A percentile compares a stretch with the other conserved stretches of the same genome.
Conservation (phyloP, 2,113 vertebrate species). For the Pholis gunnellus region DNA sequence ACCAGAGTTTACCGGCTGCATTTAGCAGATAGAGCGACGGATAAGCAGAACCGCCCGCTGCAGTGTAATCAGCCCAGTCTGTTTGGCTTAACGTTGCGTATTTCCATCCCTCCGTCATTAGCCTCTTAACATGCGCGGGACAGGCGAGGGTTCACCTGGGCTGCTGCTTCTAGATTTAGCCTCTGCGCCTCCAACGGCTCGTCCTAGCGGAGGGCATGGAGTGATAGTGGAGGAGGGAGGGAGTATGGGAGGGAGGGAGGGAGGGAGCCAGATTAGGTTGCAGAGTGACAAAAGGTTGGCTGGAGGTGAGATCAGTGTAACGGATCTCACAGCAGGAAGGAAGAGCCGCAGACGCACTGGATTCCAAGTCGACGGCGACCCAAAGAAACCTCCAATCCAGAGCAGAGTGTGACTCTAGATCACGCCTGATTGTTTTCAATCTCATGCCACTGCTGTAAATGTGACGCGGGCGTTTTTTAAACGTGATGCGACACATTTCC, state of each 20-base stretch:
- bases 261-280: conserved; percentile 59
- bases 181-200: background rate
- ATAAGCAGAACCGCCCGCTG: background rate
- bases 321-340: conserved; percentile 69
- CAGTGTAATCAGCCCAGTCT: conserved; percentile 15
- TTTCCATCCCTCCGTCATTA: conserved; percentile 58
- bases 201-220: background rate
- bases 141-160: conserved; percentile 44
- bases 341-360: conserved; percentile 24
- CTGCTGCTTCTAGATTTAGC: conserved; percentile 57
- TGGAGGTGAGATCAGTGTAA: conserved; percentile 74
- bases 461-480: background rate
- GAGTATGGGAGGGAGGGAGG: background rate
- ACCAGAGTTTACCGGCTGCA: background rate
- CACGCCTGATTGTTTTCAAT: background rate
- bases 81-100: conserved; percentile 35
- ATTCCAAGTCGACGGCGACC: conserved; percentile 35
- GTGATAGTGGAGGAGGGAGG: background rate
- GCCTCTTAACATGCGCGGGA: conserved; percentile 54
- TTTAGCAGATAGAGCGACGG: background rate
- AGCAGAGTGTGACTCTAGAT: background rate
- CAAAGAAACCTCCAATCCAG: background rate
- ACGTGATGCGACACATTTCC: too few relatives aligned
- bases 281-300: conserved; percentile 67
- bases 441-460: background rate